Percentiles rank a stretch among this genome's conserved stretches.
These are phyloP conservation scores for Parapristionchus giblindavisi DNA, from an alignment of 2,888 invertebrate genomes.

Conservation along the genomic window DNA sequence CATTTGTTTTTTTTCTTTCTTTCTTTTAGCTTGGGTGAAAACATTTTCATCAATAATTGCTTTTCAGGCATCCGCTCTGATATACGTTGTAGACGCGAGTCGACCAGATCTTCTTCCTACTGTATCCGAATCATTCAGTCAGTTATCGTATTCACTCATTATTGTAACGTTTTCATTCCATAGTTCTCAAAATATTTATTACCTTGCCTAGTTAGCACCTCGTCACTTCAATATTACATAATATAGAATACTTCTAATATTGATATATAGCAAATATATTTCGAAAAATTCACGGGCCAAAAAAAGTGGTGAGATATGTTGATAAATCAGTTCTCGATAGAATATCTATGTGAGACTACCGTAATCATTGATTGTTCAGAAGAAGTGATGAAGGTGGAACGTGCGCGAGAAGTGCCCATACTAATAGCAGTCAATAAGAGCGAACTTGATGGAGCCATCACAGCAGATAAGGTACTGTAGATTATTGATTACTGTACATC, in stretches of 20 bases:
- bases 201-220: too few relatives aligned
- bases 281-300: constrained; percentile 2
- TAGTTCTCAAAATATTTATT: too few relatives aligned
- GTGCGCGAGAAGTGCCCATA: constrained; percentile 57
- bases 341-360: constrained; percentile 24
- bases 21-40: neutral
- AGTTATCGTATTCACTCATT: too few relatives aligned
- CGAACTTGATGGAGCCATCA: constrained; percentile 60
- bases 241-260: constrained; percentile 16
- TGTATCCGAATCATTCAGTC: constrained; percentile 58
- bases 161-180: too few relatives aligned
- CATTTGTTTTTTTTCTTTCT: neutral
- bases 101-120: constrained; percentile 56
- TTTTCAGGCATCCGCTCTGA: constrained; percentile 58
- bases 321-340: too few relatives aligned
- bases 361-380: constrained; percentile 51
- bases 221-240: too few relatives aligned
- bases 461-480: constrained; percentile 49
- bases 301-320: constrained; percentile 11
- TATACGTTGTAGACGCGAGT: constrained; percentile 64
- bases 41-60: neutral
- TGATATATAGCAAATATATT: neutral
- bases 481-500: neutral
- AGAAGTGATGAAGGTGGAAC: constrained; percentile 58
- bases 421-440: constrained; percentile 66